These are phyloP conservation scores for Hydriomena furcata DNA, from an alignment of 2,888 invertebrate genomes.

Conservation along the genomic window DNA sequence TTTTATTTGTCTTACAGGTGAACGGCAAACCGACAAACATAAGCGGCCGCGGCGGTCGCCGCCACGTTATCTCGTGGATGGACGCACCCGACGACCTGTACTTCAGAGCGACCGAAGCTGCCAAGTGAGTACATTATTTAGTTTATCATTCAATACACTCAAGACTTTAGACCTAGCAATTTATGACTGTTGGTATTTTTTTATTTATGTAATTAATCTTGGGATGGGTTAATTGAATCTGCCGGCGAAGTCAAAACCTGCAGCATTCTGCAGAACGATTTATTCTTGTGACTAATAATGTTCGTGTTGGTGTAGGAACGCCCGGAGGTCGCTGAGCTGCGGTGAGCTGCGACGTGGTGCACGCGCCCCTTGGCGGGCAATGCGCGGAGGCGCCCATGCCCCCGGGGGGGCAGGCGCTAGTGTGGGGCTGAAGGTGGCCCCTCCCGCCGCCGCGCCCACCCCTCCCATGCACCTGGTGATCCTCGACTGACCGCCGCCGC, in stretches of 20 bases:
- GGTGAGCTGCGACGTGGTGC: constrained; percentile 88
- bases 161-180: too few relatives aligned
- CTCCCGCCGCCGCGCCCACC: constrained; percentile 38
- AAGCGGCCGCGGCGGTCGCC: constrained; percentile 90
- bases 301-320: too few relatives aligned
- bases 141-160: too few relatives aligned
- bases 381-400: constrained; percentile 58
- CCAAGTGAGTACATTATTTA: constrained; percentile 87
- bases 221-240: too few relatives aligned
- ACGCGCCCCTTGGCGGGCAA: constrained; percentile 83
- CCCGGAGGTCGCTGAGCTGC: constrained; percentile 89
- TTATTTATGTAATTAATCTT: too few relatives aligned
- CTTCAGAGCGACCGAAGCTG: constrained; percentile 94
- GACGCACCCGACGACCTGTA: constrained; percentile 99
- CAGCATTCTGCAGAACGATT: too few relatives aligned
- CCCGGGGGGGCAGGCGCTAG: constrained; percentile 58
- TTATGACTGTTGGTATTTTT: too few relatives aligned
- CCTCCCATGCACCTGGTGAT: constrained; percentile 87
- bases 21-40: constrained; percentile 93
- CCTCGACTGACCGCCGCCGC: constrained; percentile 87
- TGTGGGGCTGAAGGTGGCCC: constrained; percentile 50
- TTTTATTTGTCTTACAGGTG: constrained; percentile 69
- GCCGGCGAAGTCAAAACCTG: too few relatives aligned
- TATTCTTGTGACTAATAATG: too few relatives aligned
- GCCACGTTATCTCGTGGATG: constrained; percentile 98